These are phyloP conservation scores for Baronia brevicornis DNA, from an alignment of 2,888 invertebrate genomes.

Conservation along the genomic window DNA sequence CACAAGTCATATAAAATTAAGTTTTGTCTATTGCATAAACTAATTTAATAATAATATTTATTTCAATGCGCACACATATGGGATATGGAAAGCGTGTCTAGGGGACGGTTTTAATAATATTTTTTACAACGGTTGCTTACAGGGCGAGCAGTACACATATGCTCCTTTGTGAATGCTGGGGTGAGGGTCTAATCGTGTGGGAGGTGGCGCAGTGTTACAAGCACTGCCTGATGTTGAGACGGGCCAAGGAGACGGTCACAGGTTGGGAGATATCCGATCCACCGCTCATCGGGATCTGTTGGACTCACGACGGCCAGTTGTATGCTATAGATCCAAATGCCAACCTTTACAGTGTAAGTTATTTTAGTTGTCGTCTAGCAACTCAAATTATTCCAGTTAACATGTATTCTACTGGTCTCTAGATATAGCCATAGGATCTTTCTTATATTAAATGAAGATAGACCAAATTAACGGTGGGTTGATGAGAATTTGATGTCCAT, in stretches of 20 bases:
- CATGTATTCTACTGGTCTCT: no score
- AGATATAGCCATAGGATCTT: no score
- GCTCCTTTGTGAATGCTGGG: conserved; percentile 59
- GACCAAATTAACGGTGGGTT: no score
- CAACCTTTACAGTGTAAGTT: conserved; percentile 52
- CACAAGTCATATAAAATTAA: no score
- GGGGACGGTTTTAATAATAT: no score
- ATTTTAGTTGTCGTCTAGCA: neutral
- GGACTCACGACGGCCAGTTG: conserved; percentile 55
- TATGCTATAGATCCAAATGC: conserved; percentile 50
- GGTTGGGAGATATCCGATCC: conserved; percentile 47
- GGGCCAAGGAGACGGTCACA: conserved; percentile 37
- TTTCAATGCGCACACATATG: no score
- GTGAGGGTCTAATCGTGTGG: conserved; percentile 58
- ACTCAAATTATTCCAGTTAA: no score
- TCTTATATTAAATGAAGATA: no score
- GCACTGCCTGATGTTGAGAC: conserved; percentile 46
- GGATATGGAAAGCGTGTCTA: no score
- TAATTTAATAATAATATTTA: no score
- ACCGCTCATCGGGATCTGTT: conserved; percentile 43
- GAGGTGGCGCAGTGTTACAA: conserved; percentile 63
- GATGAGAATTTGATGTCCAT: no score
- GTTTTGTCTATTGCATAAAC: no score
- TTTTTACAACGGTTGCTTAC: conserved; percentile 1
- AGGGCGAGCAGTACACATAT: conserved; percentile 59